phyloP scores from a whole-genome alignment of 2,888 invertebrate species.

The Cryptosula pallasiana region DNA sequence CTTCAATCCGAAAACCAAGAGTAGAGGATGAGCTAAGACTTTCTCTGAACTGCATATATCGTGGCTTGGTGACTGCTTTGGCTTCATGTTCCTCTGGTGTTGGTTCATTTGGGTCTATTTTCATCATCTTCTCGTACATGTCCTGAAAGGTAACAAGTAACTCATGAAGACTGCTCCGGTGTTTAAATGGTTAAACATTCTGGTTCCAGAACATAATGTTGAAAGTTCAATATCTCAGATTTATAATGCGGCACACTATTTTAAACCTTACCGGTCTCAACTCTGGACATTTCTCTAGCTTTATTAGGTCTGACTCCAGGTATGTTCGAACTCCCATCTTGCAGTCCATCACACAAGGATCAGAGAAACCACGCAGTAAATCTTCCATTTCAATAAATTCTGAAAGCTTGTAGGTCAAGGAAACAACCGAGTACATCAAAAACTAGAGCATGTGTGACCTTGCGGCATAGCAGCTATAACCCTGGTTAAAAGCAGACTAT shows the following conservation, averaged over 20 bases:
- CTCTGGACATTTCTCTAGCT: slow-evolving; percentile 90
- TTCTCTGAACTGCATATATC: slow-evolving; percentile 53
- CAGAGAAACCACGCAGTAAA: slow-evolving; percentile 79
- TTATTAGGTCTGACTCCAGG: slow-evolving; percentile 86
- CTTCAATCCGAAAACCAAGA: slow-evolving; percentile 50
- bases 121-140: slow-evolving; percentile 97
- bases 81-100: slow-evolving; percentile 81
- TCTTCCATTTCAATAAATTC: slow-evolving; percentile 85
- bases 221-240: too few relatives aligned
- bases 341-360: slow-evolving; percentile 95
- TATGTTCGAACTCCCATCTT: slow-evolving; percentile 92
- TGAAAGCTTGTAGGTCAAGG: slow-evolving; percentile 33
- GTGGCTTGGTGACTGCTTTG: slow-evolving; percentile 85
- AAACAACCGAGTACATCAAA: too few relatives aligned
- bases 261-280: slow-evolving; percentile 59
- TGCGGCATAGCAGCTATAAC: too few relatives aligned
- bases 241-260: background rate
- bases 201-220: too few relatives aligned
- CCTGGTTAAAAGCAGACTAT: too few relatives aligned
- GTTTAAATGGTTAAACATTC: too few relatives aligned
- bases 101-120: slow-evolving; percentile 82
- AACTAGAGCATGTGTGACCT: too few relatives aligned
- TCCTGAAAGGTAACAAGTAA: slow-evolving; percentile 62
- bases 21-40: slow-evolving; percentile 47
- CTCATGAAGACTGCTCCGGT: too few relatives aligned